Evolutionary conservation across 2,888 invertebrate species (phyloP).

Genomic region (Cheilosia soror): DNA sequence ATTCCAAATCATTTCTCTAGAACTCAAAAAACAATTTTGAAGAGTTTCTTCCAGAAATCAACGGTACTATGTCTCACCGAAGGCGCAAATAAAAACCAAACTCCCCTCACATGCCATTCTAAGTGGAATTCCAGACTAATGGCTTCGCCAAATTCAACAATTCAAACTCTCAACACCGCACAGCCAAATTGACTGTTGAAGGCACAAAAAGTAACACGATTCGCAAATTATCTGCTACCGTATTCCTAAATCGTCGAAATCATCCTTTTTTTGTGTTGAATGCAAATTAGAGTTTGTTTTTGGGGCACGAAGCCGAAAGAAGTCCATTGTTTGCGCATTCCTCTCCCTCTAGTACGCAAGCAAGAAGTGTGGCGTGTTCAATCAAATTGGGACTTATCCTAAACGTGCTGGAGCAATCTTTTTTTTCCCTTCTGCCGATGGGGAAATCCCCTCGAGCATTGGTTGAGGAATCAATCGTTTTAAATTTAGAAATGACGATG

Average conservation of each 20-base stretch:
- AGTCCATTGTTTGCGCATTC: slow-evolving; percentile 48
- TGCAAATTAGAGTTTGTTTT: slow-evolving; percentile 61
- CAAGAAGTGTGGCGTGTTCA: slow-evolving; percentile 65
- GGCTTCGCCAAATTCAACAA: slow-evolving; percentile 33
- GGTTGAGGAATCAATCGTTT: slow-evolving; percentile 70
- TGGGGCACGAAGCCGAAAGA: background rate
- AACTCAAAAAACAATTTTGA: slow-evolving; percentile 11
- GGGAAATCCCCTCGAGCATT: slow-evolving; percentile 46
- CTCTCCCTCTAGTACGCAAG: background rate
- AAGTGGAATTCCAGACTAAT: slow-evolving; percentile 70
- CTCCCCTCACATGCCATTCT: slow-evolving; percentile 54
- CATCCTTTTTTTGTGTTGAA: slow-evolving; percentile 37
- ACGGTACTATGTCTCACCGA: slow-evolving; percentile 45
- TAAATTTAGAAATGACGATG: slow-evolving; percentile 66
- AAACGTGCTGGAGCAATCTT: slow-evolving; percentile 1
- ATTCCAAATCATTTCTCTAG: slow-evolving; percentile 11
- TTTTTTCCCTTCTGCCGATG: too few species aligned
- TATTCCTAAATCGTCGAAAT: slow-evolving; percentile 58
- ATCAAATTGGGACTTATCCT: slow-evolving; percentile 24
- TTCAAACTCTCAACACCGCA: slow-evolving; percentile 67
- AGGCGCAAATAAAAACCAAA: slow-evolving; percentile 15
- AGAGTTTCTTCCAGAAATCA: slow-evolving; percentile 38
- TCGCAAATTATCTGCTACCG: slow-evolving; percentile 67
- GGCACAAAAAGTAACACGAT: slow-evolving; percentile 60
- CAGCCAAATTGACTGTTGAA: slow-evolving; percentile 63